Evolutionary conservation across 2,888 invertebrate species (phyloP), one percentile per base, ranked within the genome.

Genomic region (Nectonema munidae): DNA sequence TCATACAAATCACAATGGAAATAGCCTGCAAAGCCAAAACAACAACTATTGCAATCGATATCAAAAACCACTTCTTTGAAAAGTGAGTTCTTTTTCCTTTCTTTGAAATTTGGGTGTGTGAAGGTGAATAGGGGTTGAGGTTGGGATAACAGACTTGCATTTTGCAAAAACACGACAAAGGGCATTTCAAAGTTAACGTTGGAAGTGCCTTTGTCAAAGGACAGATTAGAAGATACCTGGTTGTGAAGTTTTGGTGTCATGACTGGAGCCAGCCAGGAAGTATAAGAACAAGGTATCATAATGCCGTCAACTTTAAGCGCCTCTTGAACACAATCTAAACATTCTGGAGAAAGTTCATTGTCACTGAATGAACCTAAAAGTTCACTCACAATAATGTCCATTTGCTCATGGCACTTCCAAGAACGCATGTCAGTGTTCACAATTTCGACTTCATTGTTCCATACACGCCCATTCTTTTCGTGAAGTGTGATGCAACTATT

Each of bases 341-440:
- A 57, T 56, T 99, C 95, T 0, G 95, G 95, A 0, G 83, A 81
- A 9, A 99, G 63, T 58, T 99, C 95, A 54, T 99, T 99, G 54
- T 95, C 95, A 15, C 83, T 83, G 62, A 95, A 95, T 2, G 86
- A 86, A 1, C 79, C 89, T 38, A 99, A 61, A 32, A 95, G 61
- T 57, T 95, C 95, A 0, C 86, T 86, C 18, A 95, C 72, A 38
- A 89, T 61, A 47, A 89, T 75, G 49, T 45, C 35, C n/a, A n/a
- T n/a, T n/a, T n/a, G n/a, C n/a, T n/a, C n/a, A n/a, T 42, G 33
- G 21, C 42, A 37, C 5, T 41, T 40, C 50, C 57, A 53, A 15
- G 47, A 44, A 21, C 59, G 45, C 58, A 60, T 59, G 47, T 61
- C 60, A 43, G 52, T 48, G 33, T 54, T 51, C 29, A 61, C 47